Evolutionary conservation across 2,113 vertebrate genomes (phyloP).

Genomic region (Macrotus californicus): DNA sequence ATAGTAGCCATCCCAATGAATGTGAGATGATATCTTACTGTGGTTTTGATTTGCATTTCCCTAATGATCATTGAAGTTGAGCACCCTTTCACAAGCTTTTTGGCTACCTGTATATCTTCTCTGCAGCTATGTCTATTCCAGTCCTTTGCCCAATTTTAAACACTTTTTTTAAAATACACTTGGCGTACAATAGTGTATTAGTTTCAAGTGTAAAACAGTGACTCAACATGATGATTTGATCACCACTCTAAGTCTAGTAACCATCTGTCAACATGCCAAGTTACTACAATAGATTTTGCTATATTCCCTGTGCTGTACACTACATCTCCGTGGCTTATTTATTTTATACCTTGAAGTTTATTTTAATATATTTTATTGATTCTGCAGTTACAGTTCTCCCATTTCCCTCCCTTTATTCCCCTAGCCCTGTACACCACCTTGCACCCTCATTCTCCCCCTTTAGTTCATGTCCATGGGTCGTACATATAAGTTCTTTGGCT

Average conservation of each 20-base stretch:
- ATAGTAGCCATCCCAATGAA: background rate
- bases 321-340: background rate
- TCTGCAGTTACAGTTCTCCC: no score
- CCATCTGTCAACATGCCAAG: background rate
- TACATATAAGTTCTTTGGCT: no score
- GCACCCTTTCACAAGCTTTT: background rate
- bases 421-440: no score
- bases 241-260: background rate
- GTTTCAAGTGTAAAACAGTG: background rate
- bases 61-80: background rate
- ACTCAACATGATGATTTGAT: background rate
- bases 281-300: background rate
- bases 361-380: no score
- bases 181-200: background rate
- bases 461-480: no score
- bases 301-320: background rate
- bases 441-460: no score
- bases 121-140: background rate
- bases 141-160: background rate
- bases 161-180: background rate
- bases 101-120: background rate
- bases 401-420: no score
- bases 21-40: background rate
- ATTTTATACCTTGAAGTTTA: background rate
- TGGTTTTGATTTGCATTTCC: conserved; percentile 20